Evolutionary conservation across 2,888 invertebrate species (phyloP), one percentile per base, ranked within the genome.

Genomic region (Epinotia ramella): DNA sequence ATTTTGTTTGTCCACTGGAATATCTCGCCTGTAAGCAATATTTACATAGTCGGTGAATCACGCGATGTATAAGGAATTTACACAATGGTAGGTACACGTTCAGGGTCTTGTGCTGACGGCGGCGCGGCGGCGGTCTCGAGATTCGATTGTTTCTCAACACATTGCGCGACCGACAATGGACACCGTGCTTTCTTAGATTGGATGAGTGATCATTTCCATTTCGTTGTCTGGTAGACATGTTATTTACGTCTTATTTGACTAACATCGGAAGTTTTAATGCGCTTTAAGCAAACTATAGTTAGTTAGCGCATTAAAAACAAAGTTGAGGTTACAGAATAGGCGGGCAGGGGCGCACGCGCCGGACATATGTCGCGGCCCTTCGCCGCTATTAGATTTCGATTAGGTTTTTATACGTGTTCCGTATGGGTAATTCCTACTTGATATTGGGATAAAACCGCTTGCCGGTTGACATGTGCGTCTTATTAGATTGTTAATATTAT

Each of bases 291-390:
- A 40, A 40, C 40, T 9, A 40, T 40, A 40, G 40, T 40, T 40
- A 40, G 40, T n/a, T n/a, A n/a, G n/a, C n/a, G n/a, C n/a, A n/a
- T n/a, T n/a, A n/a, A n/a, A n/a, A n/a, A n/a, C n/a, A n/a, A n/a
- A n/a, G n/a, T n/a, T n/a, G n/a, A n/a, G n/a, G n/a, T n/a, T n/a
- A n/a, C n/a, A n/a, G n/a, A n/a, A n/a, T n/a, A n/a, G n/a, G n/a
- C n/a, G n/a, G n/a, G n/a, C n/a, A n/a, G n/a, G n/a, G n/a, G n/a
- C 87, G 87, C 87, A 87, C 86, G 88, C 87, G 80, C 76, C 72
- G 81, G 84, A 84, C 91, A 91, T 88, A 89, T 91, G 91, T 86
- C 88, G 84, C 84, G 74, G 78, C 81, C 81, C 79, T 80, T 83
- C 75, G 79, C 79, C 80, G 76, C 79, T 80, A 81, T 81, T 78